Percentiles rank a stretch among this genome's conserved stretches.
These are phyloP conservation scores for Antheraea pernyi DNA, from an alignment of 1,140 invertebrate species.

Conservation along the genomic window DNA sequence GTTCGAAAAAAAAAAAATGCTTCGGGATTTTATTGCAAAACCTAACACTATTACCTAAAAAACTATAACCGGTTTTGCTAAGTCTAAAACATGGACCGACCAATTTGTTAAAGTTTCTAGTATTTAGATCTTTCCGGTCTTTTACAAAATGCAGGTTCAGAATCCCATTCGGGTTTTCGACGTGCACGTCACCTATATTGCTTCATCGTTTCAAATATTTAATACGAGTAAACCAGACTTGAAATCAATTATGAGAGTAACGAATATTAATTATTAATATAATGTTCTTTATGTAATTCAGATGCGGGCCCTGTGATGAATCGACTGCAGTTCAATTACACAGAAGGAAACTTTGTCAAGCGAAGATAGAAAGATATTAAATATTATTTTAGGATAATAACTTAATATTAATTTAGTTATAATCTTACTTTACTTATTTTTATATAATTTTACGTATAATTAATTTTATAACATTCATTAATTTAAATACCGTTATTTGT, in stretches of 20 bases:
- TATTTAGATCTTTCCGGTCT: too few relatives aligned
- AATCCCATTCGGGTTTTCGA: too few relatives aligned
- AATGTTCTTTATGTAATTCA: slow-evolving; percentile 11
- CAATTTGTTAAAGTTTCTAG: too few relatives aligned
- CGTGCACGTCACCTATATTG: too few relatives aligned
- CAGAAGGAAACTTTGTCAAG: slow-evolving; percentile 21
- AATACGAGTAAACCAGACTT: neutral
- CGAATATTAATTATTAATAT: neutral
- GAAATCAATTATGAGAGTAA: neutral
- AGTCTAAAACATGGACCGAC: too few relatives aligned
- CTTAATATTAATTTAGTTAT: slow-evolving; percentile 1
- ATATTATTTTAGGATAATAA: neutral
- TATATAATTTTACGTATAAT: neutral
- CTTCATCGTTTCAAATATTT: neutral
- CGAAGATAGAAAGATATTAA: slow-evolving; percentile 4
- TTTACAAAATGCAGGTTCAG: too few relatives aligned
- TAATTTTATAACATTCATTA: slow-evolving; percentile 1
- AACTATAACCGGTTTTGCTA: too few relatives aligned
- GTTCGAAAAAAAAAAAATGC: too few relatives aligned
- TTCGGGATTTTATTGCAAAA: too few relatives aligned
- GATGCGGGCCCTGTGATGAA: slow-evolving; percentile 29
- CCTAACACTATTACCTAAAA: too few relatives aligned
- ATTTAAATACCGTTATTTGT: neutral
- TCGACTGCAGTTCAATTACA: slow-evolving; percentile 15
- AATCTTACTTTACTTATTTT: neutral